phyloP scores from a whole-genome alignment of 2,888 invertebrate genomes.

The Caenorhabditis uteleia region DNA sequence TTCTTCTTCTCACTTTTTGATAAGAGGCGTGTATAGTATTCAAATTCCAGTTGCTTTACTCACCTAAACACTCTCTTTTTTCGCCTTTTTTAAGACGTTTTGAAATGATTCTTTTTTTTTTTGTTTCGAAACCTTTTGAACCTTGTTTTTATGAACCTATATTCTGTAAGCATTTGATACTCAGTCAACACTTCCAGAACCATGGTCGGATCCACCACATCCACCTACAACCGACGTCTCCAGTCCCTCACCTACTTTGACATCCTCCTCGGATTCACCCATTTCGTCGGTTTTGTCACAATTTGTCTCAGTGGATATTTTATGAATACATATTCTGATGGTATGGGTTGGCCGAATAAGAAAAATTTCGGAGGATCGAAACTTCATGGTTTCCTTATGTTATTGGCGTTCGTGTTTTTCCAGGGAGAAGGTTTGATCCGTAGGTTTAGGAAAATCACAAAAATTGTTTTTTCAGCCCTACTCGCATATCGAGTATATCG shows the following conservation, averaged over 20 bases:
- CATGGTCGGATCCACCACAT: no score
- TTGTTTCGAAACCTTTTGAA: no score
- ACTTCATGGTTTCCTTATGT: conserved; percentile 53
- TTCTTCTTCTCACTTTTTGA: no score
- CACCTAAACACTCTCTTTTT: no score
- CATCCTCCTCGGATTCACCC: conserved; percentile 35
- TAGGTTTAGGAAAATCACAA: neutral
- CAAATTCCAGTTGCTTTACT: no score
- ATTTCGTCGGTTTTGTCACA: conserved; percentile 48
- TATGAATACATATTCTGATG: conserved; percentile 39
- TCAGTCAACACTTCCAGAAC: no score
- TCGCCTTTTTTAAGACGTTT: no score
- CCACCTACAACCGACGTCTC: conserved; percentile 7
- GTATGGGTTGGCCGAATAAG: conserved; percentile 38
- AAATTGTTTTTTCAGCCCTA: conserved; percentile 45
- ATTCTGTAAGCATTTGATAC: no score
- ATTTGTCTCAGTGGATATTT: conserved; percentile 48
- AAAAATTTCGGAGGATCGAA: conserved; percentile 10
- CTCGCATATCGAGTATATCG: conserved; percentile 58
- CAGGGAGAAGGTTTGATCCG: conserved; percentile 59
- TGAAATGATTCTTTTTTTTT: no score
- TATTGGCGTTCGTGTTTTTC: conserved; percentile 54
- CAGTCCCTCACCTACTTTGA: conserved; percentile 12
- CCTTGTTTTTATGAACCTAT: no score
- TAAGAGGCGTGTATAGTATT: no score